These are phyloP conservation scores for Dendropsophus ebraccatus DNA, from an alignment of 2,113 vertebrate genomes.

Conservation along the genomic window DNA sequence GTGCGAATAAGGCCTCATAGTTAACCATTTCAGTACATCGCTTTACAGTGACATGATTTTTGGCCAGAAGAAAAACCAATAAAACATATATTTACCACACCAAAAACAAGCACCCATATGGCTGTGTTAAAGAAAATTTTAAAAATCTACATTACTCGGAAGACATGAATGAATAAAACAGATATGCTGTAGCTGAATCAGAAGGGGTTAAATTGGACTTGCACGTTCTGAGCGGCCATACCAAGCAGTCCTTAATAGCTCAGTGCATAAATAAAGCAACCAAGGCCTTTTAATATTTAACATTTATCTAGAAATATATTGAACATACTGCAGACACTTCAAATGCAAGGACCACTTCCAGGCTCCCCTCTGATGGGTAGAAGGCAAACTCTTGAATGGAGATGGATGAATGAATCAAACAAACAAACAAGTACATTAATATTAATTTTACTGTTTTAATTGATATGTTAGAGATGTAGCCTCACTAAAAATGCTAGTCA, in stretches of 20 bases:
- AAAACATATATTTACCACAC: no score
- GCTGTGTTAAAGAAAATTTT: no score
- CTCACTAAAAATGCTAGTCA: constrained; percentile 9
- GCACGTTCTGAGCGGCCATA: not conserved
- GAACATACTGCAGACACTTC: not conserved
- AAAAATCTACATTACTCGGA: no score
- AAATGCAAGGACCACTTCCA: not conserved
- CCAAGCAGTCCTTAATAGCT: constrained; percentile 9
- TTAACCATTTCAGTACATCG: no score
- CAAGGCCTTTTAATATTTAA: constrained; percentile 22
- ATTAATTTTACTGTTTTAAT: constrained; percentile 11
- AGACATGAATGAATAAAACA: no score
- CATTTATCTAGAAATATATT: constrained; percentile 14
- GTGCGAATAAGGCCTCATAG: no score
- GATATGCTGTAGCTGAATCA: no score
- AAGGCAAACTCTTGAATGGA: constrained; percentile 3
- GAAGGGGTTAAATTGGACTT: not conserved
- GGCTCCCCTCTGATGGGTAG: constrained; percentile 16
- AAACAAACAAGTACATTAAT: constrained; percentile 16
- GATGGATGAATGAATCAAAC: not conserved
- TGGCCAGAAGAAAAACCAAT: no score
- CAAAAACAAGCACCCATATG: no score
- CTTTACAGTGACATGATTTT: no score
- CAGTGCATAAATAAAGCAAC: constrained; percentile 7
- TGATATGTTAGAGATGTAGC: constrained; percentile 37